Evolutionary conservation across 2,113 vertebrate species (phyloP).

Genomic region (Seriola dumerili): DNA sequence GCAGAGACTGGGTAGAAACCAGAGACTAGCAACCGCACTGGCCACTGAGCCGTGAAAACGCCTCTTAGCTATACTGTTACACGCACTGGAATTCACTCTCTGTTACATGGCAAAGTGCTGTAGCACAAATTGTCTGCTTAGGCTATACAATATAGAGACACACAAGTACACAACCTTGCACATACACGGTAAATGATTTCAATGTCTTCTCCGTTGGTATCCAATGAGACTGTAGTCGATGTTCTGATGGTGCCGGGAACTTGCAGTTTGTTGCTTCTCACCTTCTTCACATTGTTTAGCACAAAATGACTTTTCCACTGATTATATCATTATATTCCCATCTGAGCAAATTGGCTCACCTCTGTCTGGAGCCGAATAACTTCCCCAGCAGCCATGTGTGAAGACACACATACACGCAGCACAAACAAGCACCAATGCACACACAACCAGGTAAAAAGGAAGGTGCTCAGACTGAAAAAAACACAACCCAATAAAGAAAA

Average conservation of each 20-base stretch:
- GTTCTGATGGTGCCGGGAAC: slow-evolving; percentile 39
- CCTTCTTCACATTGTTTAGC: slow-evolving; percentile 52
- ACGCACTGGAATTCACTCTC: slow-evolving; percentile 51
- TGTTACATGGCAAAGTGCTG: slow-evolving; percentile 42
- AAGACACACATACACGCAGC: slow-evolving; percentile 47
- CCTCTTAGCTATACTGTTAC: slow-evolving; percentile 52
- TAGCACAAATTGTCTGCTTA: slow-evolving; percentile 28
- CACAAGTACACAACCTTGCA: slow-evolving; percentile 4
- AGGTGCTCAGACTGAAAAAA: not conserved
- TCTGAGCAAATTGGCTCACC: slow-evolving; percentile 70
- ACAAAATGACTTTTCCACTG: slow-evolving; percentile 70
- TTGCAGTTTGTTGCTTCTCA: slow-evolving; percentile 50
- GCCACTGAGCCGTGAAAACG: slow-evolving; percentile 50
- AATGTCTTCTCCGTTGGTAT: not conserved
- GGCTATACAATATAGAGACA: slow-evolving; percentile 9
- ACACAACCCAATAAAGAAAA: not conserved
- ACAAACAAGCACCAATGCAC: slow-evolving; percentile 7
- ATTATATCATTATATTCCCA: slow-evolving; percentile 77
- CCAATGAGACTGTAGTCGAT: slow-evolving; percentile 42
- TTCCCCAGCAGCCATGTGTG: slow-evolving; percentile 47
- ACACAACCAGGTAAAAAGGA: slow-evolving; percentile 28
- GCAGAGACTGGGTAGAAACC: slow-evolving; percentile 47
- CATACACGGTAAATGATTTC: slow-evolving; percentile 28
- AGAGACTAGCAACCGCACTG: slow-evolving; percentile 39
- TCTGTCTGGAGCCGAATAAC: slow-evolving; percentile 58